These are phyloP conservation scores for Sciurus niger DNA, from an alignment of 2,113 vertebrate genomes.

Conservation along the genomic window DNA sequence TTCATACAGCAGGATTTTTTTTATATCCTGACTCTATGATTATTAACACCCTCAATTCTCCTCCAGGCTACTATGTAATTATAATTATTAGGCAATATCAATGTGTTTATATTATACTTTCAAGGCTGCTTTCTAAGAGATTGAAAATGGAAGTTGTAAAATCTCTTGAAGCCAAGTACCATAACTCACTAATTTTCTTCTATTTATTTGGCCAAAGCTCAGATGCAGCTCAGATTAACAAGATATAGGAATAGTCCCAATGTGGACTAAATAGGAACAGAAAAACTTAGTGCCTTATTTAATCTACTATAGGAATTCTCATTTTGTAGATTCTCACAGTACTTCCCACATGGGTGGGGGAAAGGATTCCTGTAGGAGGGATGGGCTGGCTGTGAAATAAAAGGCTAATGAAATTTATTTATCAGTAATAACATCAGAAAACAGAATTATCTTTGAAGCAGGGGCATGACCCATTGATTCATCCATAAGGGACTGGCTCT, in stretches of 20 bases:
- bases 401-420: no score
- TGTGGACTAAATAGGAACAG: neutral
- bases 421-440: no score
- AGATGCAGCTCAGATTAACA: neutral
- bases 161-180: neutral
- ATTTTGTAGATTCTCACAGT: neutral
- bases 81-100: neutral
- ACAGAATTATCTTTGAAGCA: no score
- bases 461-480: no score
- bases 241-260: neutral
- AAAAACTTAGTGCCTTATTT: neutral
- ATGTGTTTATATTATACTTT: neutral
- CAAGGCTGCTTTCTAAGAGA: neutral
- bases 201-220: neutral
- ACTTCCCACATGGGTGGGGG: no score
- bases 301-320: neutral
- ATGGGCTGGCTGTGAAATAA: no score
- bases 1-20: neutral
- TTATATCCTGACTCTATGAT: neutral
- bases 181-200: neutral
- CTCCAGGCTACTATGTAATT: neutral
- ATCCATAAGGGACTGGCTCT: no score
- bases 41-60: neutral
- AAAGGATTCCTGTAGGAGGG: no score
- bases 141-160: neutral